Evolutionary conservation across 2,113 vertebrate genomes (phyloP), one percentile per base, ranked within the genome.

Genomic region (Todiramphus chloris): DNA sequence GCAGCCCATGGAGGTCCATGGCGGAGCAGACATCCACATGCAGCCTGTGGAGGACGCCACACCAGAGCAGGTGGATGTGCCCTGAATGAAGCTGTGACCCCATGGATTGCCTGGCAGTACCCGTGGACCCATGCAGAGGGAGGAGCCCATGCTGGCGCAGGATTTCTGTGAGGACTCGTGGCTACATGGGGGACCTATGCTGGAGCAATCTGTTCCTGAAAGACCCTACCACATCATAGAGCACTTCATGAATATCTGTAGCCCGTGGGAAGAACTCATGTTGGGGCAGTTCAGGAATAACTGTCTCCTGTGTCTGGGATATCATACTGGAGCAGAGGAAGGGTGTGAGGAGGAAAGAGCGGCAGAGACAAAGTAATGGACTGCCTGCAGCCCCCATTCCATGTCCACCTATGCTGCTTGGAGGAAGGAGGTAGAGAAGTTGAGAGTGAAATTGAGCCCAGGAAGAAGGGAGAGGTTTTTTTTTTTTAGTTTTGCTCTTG

Each of bases 351-450:
- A 41, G 30, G 30, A 64, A 41, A 8, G 24, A 31, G 8, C 0
- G 1, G 48, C 30, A 48, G 58, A 56, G 30, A 31, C 16, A 58
- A 30, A 50, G 48, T 50, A 50, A 50, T 30, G 35, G 20, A 58
- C n/a, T 67, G 15, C 41, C 30, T 3, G 0, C 30, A 59, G 33
- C 6, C 10, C 44, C 19, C 4, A 5, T 60, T 60, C 31, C 25
- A 4, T 0, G 1, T 30, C 7, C 10, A 4, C 24, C 24, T 68
- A 20, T 4, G 2, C 16, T 41, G 30, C 31, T 23, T 2, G 2
- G 8, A 10, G n/a, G 14, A 21, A 56, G 10, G 10, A n/a, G 28
- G 24, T 50, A 16, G 59, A 58, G 59, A 64, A 50, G 20, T 7
- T 1, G 0, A 21, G 70, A 60, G 6, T 60, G 33, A 75, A 68